phyloP scores from a whole-genome alignment of 2,113 vertebrate genomes.

The Mobula hypostoma region DNA sequence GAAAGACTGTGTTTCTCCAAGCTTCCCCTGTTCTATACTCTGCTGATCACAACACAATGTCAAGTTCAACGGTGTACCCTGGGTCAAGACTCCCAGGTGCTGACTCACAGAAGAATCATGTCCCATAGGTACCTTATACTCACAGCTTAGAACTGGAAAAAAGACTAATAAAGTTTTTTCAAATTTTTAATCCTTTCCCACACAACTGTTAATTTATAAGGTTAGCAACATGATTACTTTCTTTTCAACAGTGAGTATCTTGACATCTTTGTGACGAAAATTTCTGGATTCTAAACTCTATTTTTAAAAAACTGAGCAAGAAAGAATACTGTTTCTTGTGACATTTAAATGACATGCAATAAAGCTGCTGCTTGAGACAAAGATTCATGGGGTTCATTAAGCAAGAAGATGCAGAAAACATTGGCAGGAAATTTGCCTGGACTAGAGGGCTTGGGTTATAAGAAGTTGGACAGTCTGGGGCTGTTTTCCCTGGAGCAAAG shows the following conservation, averaged over 20 bases:
- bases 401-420: neutral
- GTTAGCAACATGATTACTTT: neutral
- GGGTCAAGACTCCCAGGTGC: too few relatives aligned
- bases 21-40: too few relatives aligned
- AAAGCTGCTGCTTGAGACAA: conserved; percentile 15
- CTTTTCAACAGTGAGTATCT: neutral
- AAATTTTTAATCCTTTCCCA: conserved; percentile 29
- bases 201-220: conserved; percentile 18
- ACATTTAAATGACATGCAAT: conserved; percentile 32
- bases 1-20: too few relatives aligned
- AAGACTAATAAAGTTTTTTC: conserved; percentile 22
- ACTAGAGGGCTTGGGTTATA: too few relatives aligned
- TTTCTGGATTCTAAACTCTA: neutral
- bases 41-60: too few relatives aligned
- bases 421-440: too few relatives aligned
- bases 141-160: neutral
- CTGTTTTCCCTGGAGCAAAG: too few relatives aligned
- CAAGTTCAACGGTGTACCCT: too few relatives aligned
- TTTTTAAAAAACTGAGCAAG: neutral
- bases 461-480: too few relatives aligned
- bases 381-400: conserved; percentile 33
- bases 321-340: neutral
- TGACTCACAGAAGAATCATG: too few relatives aligned
- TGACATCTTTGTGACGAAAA: conserved; percentile 1
- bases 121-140: neutral